Conservation (phyloP, 2,113 vertebrate species). For the Lophochroa leadbeateri region DNA sequence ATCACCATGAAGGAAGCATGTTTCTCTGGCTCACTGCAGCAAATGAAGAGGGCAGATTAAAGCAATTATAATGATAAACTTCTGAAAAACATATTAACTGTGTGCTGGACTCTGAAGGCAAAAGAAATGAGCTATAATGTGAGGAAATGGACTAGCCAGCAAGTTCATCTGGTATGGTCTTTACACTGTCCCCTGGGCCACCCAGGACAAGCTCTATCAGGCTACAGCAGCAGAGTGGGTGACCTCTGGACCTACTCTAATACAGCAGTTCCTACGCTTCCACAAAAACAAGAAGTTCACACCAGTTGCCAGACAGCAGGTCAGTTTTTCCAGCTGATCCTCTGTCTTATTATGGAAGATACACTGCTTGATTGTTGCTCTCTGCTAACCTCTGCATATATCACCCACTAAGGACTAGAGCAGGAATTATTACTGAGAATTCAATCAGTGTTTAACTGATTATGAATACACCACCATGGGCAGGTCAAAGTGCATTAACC, state of each 20-base stretch:
- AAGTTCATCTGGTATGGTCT: not conserved
- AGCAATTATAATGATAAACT: not conserved
- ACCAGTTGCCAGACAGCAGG: not conserved
- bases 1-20: not conserved
- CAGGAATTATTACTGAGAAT: conserved; percentile 27
- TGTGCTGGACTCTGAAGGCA: not conserved
- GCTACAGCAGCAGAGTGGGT: not conserved
- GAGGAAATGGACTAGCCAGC: not conserved
- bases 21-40: not conserved
- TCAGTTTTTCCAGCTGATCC: conserved; percentile 26
- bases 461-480: not conserved
- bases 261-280: not conserved
- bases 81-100: not conserved
- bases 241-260: not conserved
- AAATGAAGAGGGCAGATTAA: not conserved
- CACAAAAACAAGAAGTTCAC: not conserved
- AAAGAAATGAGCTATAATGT: not conserved
- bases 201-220: not conserved
- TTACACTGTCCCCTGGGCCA: not conserved
- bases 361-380: not conserved
- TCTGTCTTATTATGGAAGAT: conserved; percentile 22
- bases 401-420: not conserved
- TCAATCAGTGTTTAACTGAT: not conserved
- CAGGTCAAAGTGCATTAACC: conserved; percentile 7
- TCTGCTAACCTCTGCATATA: conserved; percentile 23